These are phyloP conservation scores for Esox lucius DNA, from an alignment of 2,797 vertebrate species.

Conservation along the genomic window DNA sequence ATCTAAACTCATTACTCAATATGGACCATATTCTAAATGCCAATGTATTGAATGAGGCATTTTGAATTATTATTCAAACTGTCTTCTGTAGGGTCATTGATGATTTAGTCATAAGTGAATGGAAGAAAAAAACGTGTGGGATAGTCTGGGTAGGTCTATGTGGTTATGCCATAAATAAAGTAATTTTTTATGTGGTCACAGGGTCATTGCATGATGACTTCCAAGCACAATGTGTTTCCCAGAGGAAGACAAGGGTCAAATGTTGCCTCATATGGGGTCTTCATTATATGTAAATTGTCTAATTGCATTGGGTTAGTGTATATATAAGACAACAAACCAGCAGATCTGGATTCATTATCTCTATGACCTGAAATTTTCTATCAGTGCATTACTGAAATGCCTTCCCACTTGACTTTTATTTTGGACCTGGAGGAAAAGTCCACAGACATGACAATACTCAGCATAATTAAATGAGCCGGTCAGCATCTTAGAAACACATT, in stretches of 20 bases:
- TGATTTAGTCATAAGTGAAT: conserved; percentile 35
- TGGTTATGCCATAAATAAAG: conserved; percentile 61
- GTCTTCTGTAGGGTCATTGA: conserved; percentile 50
- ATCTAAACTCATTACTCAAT: conserved; percentile 58
- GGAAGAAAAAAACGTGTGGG: conserved; percentile 54
- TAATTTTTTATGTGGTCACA: conserved; percentile 70
- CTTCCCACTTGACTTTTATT: conserved; percentile 49
- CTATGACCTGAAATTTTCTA: conserved; percentile 16
- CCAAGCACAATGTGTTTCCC: conserved; percentile 62
- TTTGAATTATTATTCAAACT: conserved; percentile 59
- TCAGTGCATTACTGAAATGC: conserved; percentile 48
- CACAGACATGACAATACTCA: conserved; percentile 59
- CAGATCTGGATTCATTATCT: neutral
- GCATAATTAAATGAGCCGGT: conserved; percentile 73
- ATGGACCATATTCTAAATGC: conserved; percentile 40
- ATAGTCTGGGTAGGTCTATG: conserved; percentile 45
- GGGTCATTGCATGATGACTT: conserved; percentile 67
- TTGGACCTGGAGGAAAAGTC: conserved; percentile 58
- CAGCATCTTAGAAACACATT: conserved; percentile 62
- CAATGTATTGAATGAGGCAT: conserved; percentile 37
- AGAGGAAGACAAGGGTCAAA: conserved; percentile 51
- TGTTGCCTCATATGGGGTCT: conserved; percentile 32
- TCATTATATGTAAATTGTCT: conserved; percentile 6
- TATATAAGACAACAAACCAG: neutral
- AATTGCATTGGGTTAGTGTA: conserved; percentile 15